These are phyloP conservation scores for Melanophora roralis DNA, from an alignment of 2,888 invertebrate species.

Conservation along the genomic window DNA sequence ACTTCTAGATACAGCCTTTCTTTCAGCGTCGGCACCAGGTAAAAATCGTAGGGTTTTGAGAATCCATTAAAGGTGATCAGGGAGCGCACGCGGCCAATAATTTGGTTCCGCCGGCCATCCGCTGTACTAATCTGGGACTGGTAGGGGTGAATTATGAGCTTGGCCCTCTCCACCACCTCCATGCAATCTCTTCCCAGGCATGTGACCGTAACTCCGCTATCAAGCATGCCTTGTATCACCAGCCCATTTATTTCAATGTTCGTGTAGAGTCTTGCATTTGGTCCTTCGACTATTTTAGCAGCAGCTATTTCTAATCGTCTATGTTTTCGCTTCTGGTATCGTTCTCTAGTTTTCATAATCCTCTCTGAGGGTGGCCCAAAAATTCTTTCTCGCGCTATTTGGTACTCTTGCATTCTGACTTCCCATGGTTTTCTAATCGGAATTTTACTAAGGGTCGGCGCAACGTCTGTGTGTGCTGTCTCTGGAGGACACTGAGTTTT, in stretches of 20 bases:
- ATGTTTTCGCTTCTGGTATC: not conserved
- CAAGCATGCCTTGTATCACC: conserved; percentile 3
- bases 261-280: not conserved
- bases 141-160: not conserved
- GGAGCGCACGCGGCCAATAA: conserved; percentile 20
- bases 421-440: not conserved
- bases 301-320: not conserved
- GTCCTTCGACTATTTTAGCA: not conserved
- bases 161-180: not conserved
- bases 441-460: not conserved
- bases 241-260: not conserved
- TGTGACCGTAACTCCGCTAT: conserved; percentile 18
- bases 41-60: not conserved
- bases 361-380: not conserved
- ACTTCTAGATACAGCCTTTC: conserved; percentile 30
- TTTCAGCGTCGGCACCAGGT: conserved; percentile 24
- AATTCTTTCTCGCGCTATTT: not conserved
- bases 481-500: too few relatives aligned
- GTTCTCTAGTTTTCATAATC: not conserved
- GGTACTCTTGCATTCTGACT: not conserved
- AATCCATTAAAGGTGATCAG: conserved; percentile 6
- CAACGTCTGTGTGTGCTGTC: not conserved
- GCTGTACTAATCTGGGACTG: not conserved
- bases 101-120: not conserved
- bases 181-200: conserved; percentile 1